These are phyloP conservation scores for Apeltes quadracus DNA, from an alignment of 2,113 vertebrate genomes.

Conservation along the genomic window DNA sequence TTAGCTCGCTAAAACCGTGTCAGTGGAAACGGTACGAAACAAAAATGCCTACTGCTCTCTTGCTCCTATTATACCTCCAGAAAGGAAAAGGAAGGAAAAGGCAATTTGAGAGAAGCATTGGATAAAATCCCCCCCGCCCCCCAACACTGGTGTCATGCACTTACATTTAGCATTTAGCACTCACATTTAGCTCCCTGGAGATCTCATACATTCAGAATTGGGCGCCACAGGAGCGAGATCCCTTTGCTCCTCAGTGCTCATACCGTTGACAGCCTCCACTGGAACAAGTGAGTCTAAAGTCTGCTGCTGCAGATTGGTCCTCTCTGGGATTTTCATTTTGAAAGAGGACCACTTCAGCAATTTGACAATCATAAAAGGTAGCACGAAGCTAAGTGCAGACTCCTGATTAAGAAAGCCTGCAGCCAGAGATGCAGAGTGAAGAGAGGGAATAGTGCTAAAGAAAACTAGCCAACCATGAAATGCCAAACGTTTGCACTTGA, in stretches of 20 bases:
- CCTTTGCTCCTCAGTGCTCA: slow-evolving; percentile 33
- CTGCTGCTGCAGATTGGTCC: slow-evolving; percentile 46
- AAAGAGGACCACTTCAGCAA: slow-evolving; percentile 70
- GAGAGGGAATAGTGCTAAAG: slow-evolving; percentile 69
- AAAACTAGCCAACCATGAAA: slow-evolving; percentile 69
- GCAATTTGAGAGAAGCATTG: not conserved
- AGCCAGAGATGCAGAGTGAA: slow-evolving; percentile 61
- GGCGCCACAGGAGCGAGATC: slow-evolving; percentile 46
- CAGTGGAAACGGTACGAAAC: too few relatives aligned
- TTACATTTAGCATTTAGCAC: slow-evolving; percentile 46
- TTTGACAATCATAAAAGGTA: slow-evolving; percentile 79
- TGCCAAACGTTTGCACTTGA: slow-evolving; percentile 60
- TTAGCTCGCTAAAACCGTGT: too few relatives aligned
- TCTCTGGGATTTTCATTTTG: slow-evolving; percentile 63
- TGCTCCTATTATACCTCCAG: not conserved
- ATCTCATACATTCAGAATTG: slow-evolving; percentile 34
- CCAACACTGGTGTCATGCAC: not conserved
- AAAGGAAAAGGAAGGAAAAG: not conserved
- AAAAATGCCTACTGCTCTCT: too few relatives aligned
- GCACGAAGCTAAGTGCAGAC: slow-evolving; percentile 66
- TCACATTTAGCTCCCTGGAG: slow-evolving; percentile 27
- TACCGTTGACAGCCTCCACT: slow-evolving; percentile 15
- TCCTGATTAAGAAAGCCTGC: slow-evolving; percentile 70
- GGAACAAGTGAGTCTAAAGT: slow-evolving; percentile 48
- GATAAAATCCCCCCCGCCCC: slow-evolving; percentile 11